Evolutionary conservation across 2,797 vertebrate species (phyloP).

Genomic region (Rhinichthys osculus): DNA sequence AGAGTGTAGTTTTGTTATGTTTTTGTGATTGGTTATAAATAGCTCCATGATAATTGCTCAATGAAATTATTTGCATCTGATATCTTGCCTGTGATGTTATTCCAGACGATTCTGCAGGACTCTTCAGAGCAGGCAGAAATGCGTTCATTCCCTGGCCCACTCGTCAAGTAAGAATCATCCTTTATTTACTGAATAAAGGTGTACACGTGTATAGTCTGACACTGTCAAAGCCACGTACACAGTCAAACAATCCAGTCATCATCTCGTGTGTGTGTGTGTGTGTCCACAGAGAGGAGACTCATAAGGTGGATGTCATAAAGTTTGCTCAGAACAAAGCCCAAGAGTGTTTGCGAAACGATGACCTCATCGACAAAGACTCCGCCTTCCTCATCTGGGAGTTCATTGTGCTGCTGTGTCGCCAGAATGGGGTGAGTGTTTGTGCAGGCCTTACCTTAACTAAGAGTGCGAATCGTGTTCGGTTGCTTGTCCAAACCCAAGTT

Average conservation of each 20-base stretch:
- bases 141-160: conserved; percentile 90
- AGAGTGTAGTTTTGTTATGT: background rate
- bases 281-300: conserved; percentile 91
- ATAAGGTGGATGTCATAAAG: conserved; percentile 98
- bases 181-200: background rate
- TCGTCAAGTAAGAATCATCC: conserved; percentile 85
- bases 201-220: background rate
- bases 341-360: conserved; percentile 86
- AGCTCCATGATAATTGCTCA: background rate
- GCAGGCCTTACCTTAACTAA: background rate
- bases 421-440: conserved; percentile 89
- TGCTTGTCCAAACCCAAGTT: background rate
- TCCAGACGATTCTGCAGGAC: conserved; percentile 89
- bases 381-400: conserved; percentile 95
- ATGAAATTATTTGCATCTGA: background rate
- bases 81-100: conserved; percentile 16
- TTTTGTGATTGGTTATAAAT: background rate
- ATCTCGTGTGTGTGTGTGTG: conserved; percentile 15
- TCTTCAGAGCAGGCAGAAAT: conserved; percentile 89
- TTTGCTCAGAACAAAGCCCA: conserved; percentile 94
- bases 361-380: conserved; percentile 92
- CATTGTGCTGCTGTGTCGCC: conserved; percentile 91
- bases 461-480: background rate
- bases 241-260: conserved; percentile 20
- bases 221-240: conserved; percentile 69